Evolutionary conservation across 2,888 invertebrate genomes (phyloP).

Genomic region (Paralinhomoeus sp.): DNA sequence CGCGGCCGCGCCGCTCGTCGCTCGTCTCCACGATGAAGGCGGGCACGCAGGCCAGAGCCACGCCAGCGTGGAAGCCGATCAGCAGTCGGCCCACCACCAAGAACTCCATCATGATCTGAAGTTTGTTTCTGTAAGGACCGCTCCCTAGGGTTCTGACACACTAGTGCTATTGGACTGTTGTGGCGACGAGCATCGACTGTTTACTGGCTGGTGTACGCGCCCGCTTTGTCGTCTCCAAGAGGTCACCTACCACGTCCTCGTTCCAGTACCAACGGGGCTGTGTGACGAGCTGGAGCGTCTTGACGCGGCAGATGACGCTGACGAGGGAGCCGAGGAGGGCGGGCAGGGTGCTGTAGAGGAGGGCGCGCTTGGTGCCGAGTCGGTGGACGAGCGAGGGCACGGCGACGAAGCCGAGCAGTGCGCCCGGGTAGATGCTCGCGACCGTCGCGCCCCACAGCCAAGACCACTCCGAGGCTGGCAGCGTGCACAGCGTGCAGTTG

Average conservation of each 20-base stretch:
- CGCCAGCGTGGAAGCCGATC: conserved; percentile 17
- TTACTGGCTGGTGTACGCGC: too few relatives aligned
- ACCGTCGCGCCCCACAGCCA: neutral
- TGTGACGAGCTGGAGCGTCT: too few relatives aligned
- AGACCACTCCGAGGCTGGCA: neutral
- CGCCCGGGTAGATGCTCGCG: conserved; percentile 19
- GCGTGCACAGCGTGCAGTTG: neutral
- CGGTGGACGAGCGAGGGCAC: conserved; percentile 14
- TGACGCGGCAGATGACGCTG: too few relatives aligned
- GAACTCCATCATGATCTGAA: conserved; percentile 8
- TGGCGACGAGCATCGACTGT: too few relatives aligned
- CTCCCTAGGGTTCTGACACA: too few relatives aligned
- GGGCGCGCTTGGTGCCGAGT: conserved; percentile 14
- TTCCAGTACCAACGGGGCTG: too few relatives aligned
- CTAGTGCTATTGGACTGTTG: too few relatives aligned
- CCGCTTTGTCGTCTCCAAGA: too few relatives aligned
- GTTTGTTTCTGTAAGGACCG: too few relatives aligned
- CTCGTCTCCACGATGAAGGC: conserved; percentile 19
- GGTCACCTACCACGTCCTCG: too few relatives aligned
- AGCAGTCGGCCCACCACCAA: conserved; percentile 16
- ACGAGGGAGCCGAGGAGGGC: conserved; percentile 14
- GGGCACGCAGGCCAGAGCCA: conserved; percentile 11
- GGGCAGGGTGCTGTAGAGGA: conserved; percentile 12
- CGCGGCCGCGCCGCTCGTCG: conserved; percentile 10
- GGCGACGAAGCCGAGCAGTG: conserved; percentile 17